phyloP scores from a whole-genome alignment of 2,888 invertebrate species.

The Cacoxenus indagator region DNA sequence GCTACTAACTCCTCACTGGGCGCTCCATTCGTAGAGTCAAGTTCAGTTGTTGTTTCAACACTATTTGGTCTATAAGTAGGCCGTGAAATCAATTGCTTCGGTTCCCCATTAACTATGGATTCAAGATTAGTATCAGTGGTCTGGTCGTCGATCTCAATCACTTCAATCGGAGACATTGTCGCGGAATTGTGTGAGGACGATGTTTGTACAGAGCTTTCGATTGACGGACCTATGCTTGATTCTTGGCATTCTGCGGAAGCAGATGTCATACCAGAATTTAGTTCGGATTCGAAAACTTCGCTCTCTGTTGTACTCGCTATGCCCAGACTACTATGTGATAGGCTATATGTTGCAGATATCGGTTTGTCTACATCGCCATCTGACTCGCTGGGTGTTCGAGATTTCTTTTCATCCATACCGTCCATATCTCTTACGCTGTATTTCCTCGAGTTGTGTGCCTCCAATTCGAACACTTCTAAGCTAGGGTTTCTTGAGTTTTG shows the following conservation, averaged over 20 bases:
- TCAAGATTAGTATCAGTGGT: not conserved
- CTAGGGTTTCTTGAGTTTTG: not conserved
- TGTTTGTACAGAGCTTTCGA: not conserved
- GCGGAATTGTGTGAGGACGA: not conserved
- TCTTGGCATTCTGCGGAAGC: not conserved
- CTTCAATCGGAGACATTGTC: not conserved
- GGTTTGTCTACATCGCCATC: not conserved
- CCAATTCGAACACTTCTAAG: not conserved
- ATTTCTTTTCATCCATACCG: not conserved
- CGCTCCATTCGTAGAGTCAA: conserved; percentile 51
- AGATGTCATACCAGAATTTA: not conserved
- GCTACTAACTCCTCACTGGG: conserved; percentile 46
- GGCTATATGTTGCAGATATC: not conserved
- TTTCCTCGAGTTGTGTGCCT: too few relatives aligned
- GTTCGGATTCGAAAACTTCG: not conserved
- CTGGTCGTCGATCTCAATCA: not conserved
- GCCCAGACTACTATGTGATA: not conserved
- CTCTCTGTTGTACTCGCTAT: not conserved
- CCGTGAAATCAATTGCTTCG: not conserved
- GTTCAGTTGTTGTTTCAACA: conserved; percentile 48
- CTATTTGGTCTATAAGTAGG: conserved; percentile 49
- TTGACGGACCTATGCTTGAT: not conserved
- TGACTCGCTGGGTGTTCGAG: not conserved
- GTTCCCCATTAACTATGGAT: not conserved
- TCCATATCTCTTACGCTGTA: too few relatives aligned